Evolutionary conservation across 1,140 invertebrate species (phyloP).

Genomic region (Cyclargus thomasi): DNA sequence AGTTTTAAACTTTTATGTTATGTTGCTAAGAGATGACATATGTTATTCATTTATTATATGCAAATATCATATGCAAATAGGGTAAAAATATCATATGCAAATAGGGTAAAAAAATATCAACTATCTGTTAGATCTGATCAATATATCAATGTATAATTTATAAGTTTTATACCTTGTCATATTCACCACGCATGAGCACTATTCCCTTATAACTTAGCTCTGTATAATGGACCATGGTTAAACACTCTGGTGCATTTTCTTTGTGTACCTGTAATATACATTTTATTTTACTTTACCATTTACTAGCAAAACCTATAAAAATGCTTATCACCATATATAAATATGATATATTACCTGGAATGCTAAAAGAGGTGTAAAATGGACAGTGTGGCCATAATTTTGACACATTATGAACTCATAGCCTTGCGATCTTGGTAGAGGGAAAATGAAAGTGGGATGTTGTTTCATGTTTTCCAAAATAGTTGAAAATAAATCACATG

Average conservation of each 20-base stretch:
- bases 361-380: conserved; percentile 91
- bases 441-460: conserved; percentile 86
- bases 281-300: too few species aligned
- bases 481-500: conserved; percentile 76
- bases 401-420: conserved; percentile 93
- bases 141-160: too few species aligned
- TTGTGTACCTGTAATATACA: conserved; percentile 81
- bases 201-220: conserved; percentile 88
- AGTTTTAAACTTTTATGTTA: too few species aligned
- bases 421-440: conserved; percentile 87
- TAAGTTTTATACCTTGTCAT: conserved; percentile 77
- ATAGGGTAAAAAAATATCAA: too few species aligned
- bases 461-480: conserved; percentile 77
- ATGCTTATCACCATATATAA: neutral
- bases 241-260: conserved; percentile 93
- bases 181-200: conserved; percentile 91
- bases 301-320: too few species aligned
- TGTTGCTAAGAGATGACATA: too few species aligned
- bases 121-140: too few species aligned
- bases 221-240: conserved; percentile 88
- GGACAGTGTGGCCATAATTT: conserved; percentile 82
- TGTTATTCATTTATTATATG: too few species aligned
- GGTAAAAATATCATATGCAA: too few species aligned
- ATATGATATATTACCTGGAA: conserved; percentile 82
- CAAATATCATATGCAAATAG: too few species aligned